Evolutionary conservation across 92 coral and sea anemone genomes (phyloP).

Genomic region (Hydrozoanthus gracilis): DNA sequence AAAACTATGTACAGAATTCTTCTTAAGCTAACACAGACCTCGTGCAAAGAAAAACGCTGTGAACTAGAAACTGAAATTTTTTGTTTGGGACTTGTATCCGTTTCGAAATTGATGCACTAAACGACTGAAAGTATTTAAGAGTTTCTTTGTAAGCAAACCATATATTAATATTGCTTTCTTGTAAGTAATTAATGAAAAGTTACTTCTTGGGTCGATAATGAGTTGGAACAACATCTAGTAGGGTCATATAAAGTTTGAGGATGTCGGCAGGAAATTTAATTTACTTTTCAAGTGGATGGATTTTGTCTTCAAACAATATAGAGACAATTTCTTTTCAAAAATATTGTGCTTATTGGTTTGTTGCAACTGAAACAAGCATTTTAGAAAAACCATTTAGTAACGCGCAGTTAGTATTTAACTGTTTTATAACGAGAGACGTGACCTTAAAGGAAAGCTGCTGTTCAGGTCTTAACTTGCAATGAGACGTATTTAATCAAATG

Average conservation of each 20-base stretch:
- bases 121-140: conserved; percentile 13
- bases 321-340: not conserved
- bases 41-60: conserved; percentile 29
- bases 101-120: not conserved
- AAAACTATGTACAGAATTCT: conserved; percentile 19
- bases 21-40: conserved; percentile 12
- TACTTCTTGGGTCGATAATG: not conserved
- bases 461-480: too few species aligned
- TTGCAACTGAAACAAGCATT: too few species aligned
- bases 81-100: conserved; percentile 2
- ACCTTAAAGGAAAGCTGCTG: too few species aligned
- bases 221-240: not conserved
- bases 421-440: too few species aligned
- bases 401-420: too few species aligned
- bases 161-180: not conserved
- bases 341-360: too few species aligned
- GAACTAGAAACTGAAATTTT: conserved; percentile 8
- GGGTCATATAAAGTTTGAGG: not conserved
- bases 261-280: conserved; percentile 28
- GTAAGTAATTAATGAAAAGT: conserved; percentile 13
- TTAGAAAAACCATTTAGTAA: too few species aligned
- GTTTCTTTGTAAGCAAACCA: not conserved
- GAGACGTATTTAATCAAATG: too few species aligned
- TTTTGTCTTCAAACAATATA: not conserved
- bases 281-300: conserved; percentile 2